A percentile compares a stretch with the other conserved stretches of the same genome.
phyloP scores from a whole-genome alignment of 2,888 invertebrate species.

The Cenopis cana region DNA sequence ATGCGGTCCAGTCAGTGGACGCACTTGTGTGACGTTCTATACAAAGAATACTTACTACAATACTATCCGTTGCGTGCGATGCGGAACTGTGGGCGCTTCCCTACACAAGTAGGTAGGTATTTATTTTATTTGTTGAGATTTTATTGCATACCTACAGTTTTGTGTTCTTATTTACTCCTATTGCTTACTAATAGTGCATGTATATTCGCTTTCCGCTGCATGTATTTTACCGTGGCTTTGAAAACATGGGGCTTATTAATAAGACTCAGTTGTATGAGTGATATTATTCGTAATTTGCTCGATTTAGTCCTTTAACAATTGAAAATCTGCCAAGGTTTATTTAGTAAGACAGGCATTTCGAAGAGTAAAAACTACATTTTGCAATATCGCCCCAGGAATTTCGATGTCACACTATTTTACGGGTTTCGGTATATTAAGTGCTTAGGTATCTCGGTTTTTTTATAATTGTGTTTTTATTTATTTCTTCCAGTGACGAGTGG shows the following conservation, averaged over 20 bases:
- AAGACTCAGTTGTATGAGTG: not conserved
- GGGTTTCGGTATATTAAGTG: not conserved
- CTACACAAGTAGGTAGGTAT: too few relatives aligned
- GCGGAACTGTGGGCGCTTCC: too few relatives aligned
- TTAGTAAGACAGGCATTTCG: not conserved
- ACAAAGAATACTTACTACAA: too few relatives aligned
- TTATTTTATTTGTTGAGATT: not conserved
- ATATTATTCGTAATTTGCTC: too few relatives aligned
- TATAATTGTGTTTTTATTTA: constrained; percentile 44
- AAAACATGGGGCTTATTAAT: not conserved
- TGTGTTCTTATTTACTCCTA: not conserved
- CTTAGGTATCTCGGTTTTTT: constrained; percentile 23
- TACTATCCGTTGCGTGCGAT: too few relatives aligned
- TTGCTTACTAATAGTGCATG: constrained; percentile 8
- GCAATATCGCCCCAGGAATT: not conserved
- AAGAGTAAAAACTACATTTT: not conserved
- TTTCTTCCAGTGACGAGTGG: constrained; percentile 72
- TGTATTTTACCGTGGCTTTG: constrained; percentile 2
- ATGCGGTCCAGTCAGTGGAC: too few relatives aligned
- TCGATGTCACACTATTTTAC: not conserved
- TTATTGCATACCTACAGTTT: not conserved
- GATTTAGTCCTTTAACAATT: not conserved
- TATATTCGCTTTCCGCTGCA: not conserved
- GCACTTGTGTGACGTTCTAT: too few relatives aligned
- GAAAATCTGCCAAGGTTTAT: not conserved